phyloP scores from a whole-genome alignment of 1,140 invertebrate genomes.

The Drosophila erecta region DNA sequence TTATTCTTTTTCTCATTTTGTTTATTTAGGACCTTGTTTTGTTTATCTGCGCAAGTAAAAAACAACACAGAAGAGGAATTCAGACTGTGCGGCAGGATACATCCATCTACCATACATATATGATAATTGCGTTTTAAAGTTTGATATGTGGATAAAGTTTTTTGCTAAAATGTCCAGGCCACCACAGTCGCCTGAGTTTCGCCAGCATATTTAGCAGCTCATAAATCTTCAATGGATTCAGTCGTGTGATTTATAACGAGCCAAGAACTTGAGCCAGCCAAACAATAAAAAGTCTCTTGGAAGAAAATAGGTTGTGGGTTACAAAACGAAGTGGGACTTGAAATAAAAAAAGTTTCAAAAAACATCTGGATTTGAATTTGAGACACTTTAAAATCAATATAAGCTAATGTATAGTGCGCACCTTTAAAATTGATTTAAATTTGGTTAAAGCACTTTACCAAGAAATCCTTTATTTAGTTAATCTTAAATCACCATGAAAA shows the following conservation, averaged over 20 bases:
- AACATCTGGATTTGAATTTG: not conserved
- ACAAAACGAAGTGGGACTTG: constrained; percentile 4
- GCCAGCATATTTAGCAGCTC: constrained; percentile 73
- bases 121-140: constrained; percentile 70
- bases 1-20: constrained; percentile 41
- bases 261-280: constrained; percentile 39
- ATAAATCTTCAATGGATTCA: constrained; percentile 75
- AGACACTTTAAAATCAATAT: no score
- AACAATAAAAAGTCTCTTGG: constrained; percentile 10
- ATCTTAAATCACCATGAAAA: not conserved
- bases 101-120: constrained; percentile 32
- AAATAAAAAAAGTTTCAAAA: constrained; percentile 1
- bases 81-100: constrained; percentile 16
- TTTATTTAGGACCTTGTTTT: constrained; percentile 74
- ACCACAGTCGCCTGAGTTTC: constrained; percentile 20
- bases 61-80: constrained; percentile 38
- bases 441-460: not conserved
- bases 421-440: no score
- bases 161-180: constrained; percentile 22
- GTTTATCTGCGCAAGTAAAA: constrained; percentile 74
- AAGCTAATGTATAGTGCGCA: no score
- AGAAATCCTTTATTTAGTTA: not conserved
- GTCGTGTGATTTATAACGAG: constrained; percentile 68
- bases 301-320: not conserved
- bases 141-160: constrained; percentile 57